Evolutionary conservation across 2,888 invertebrate species (phyloP).

Genomic region (Leuctra nigra): DNA sequence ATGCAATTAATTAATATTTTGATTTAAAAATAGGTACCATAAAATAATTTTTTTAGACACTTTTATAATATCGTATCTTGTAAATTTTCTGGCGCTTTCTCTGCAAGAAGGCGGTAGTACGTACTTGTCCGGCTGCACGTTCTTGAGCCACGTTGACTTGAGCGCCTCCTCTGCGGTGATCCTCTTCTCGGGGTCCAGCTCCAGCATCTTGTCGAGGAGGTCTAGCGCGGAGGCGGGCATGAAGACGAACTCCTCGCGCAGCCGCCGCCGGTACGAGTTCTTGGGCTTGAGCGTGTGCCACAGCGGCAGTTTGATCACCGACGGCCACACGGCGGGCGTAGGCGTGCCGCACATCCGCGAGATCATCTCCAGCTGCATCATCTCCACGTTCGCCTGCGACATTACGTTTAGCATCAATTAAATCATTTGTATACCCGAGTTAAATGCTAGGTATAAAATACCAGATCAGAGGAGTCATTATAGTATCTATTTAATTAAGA

Average conservation of each 20-base stretch:
- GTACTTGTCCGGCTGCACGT: constrained; percentile 84
- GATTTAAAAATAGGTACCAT: too few species aligned
- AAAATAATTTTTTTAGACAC: too few species aligned
- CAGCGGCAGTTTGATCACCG: constrained; percentile 85
- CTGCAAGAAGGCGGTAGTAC: too few species aligned
- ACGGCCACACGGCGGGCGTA: constrained; percentile 93
- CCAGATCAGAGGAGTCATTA: too few species aligned
- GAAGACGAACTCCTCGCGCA: constrained; percentile 87
- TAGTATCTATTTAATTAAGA: too few species aligned
- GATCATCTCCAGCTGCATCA: constrained; percentile 91
- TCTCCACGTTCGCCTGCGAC: constrained; percentile 90
- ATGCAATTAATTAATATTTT: too few species aligned
- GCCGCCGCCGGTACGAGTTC: constrained; percentile 76
- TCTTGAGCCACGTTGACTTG: constrained; percentile 85
- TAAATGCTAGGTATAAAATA: too few species aligned
- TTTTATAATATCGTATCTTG: too few species aligned
- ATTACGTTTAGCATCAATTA: too few species aligned
- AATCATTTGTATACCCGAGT: too few species aligned
- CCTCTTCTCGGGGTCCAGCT: constrained; percentile 88
- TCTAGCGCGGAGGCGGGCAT: constrained; percentile 86
- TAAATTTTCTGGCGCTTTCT: too few species aligned
- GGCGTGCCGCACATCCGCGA: constrained; percentile 93
- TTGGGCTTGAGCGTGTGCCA: constrained; percentile 90
- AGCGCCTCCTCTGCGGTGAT: constrained; percentile 93
- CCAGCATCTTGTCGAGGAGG: constrained; percentile 91